Percentiles rank a stretch among this genome's conserved stretches.
These are phyloP conservation scores for Penaeus chinensis DNA, from an alignment of 1,140 invertebrate genomes.

Conservation along the genomic window DNA sequence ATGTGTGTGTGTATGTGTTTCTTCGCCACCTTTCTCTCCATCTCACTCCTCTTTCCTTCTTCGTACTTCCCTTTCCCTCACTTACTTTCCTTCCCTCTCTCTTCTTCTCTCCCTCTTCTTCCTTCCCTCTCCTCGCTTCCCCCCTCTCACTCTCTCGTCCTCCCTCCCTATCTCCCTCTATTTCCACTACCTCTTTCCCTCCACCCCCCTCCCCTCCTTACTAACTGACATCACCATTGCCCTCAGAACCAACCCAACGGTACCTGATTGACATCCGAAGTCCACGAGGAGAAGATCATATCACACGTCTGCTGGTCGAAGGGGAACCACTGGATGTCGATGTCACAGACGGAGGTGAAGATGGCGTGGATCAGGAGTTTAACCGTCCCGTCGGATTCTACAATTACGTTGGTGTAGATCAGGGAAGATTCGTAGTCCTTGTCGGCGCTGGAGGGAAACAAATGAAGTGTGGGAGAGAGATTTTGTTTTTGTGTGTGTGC, in stretches of 20 bases:
- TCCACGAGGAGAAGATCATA: slow-evolving; percentile 58
- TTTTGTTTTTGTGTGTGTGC: too few relatives aligned
- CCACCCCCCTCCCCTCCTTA: background rate
- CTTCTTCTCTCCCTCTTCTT: background rate
- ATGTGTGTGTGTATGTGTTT: too few relatives aligned
- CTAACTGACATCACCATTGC: background rate
- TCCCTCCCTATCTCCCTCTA: too few relatives aligned
- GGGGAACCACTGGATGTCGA: slow-evolving; percentile 63
- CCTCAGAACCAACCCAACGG: background rate
- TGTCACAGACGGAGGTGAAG: slow-evolving; percentile 60
- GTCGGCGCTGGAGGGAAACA: slow-evolving; percentile 42
- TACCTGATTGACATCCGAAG: slow-evolving; percentile 47
- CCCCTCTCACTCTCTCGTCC: too few relatives aligned
- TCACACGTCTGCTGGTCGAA: slow-evolving; percentile 63
- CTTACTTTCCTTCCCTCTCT: background rate
- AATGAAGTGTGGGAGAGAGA: too few relatives aligned
- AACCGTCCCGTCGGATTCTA: slow-evolving; percentile 40
- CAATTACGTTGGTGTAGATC: slow-evolving; percentile 59
- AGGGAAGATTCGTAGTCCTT: slow-evolving; percentile 54
- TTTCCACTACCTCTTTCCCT: background rate
- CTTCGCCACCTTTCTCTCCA: background rate
- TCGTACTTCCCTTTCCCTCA: background rate
- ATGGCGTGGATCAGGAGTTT: slow-evolving; percentile 56
- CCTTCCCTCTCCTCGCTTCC: background rate
- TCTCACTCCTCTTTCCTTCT: background rate